phyloP scores from a whole-genome alignment of 2,113 vertebrate genomes.

The Larimichthys crocea region DNA sequence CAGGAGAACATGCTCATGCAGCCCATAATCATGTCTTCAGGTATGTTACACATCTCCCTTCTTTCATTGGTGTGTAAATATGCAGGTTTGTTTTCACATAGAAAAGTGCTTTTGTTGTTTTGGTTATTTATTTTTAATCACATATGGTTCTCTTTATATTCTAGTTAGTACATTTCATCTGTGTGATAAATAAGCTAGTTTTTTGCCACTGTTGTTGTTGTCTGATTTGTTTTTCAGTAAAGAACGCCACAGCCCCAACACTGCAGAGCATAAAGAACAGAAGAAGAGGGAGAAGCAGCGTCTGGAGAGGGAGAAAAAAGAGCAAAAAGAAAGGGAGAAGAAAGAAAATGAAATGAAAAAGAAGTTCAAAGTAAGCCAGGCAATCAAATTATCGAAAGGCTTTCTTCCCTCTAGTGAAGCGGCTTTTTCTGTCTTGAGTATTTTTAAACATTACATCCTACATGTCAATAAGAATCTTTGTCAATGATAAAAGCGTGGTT shows the following conservation, averaged over 20 bases:
- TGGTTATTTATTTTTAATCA: background rate
- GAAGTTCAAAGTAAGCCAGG: constrained; percentile 82
- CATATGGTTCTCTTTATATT: constrained; percentile 5
- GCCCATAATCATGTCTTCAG: constrained; percentile 39
- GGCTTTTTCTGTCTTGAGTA: background rate
- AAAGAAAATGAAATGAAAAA: constrained; percentile 84
- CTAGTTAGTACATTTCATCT: background rate
- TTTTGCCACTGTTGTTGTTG: constrained; percentile 6
- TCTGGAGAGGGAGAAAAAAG: constrained; percentile 83
- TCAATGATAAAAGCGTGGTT: background rate
- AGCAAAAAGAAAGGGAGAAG: constrained; percentile 83
- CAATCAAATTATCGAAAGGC: background rate
- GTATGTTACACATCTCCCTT: constrained; percentile 26
- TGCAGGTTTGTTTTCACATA: background rate
- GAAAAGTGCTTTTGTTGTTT: background rate
- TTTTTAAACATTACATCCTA: background rate
- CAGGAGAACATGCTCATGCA: constrained; percentile 50
- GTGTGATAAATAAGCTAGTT: background rate
- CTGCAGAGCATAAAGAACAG: constrained; percentile 74
- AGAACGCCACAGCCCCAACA: constrained; percentile 68
- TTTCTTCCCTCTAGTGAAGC: background rate
- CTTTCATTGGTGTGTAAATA: background rate
- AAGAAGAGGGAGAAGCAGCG: constrained; percentile 84
- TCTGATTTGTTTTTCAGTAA: constrained; percentile 57
- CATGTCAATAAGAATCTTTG: background rate